These are phyloP conservation scores for Naja naja DNA, from an alignment of 2,113 vertebrate genomes.

Conservation along the genomic window DNA sequence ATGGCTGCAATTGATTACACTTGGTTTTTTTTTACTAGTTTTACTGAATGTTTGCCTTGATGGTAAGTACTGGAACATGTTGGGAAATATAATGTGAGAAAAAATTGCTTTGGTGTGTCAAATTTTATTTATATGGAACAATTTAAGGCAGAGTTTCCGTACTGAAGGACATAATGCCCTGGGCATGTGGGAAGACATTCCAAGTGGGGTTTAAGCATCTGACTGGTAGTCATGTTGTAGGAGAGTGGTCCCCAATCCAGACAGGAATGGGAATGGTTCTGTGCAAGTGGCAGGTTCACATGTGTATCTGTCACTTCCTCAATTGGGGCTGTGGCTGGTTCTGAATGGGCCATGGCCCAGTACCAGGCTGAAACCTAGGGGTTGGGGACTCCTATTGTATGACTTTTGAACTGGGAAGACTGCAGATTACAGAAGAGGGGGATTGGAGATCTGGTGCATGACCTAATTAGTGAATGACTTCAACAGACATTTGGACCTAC, in stretches of 20 bases:
- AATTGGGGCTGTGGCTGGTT: too few relatives aligned
- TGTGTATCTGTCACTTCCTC: too few relatives aligned
- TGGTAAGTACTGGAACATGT: too few relatives aligned
- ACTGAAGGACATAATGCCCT: not conserved
- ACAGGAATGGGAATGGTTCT: too few relatives aligned
- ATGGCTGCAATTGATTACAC: not conserved
- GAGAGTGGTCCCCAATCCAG: too few relatives aligned
- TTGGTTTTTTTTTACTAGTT: not conserved
- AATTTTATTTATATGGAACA: not conserved
- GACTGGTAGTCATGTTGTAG: not conserved
- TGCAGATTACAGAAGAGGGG: not conserved
- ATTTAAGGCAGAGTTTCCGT: not conserved
- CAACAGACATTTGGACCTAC: not conserved
- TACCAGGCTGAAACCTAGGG: too few relatives aligned
- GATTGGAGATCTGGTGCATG: not conserved
- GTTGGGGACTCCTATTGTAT: not conserved
- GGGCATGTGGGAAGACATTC: not conserved
- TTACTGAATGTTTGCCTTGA: not conserved
- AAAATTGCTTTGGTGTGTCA: not conserved
- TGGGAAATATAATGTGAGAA: not conserved
- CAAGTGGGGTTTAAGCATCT: not conserved
- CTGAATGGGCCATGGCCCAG: too few relatives aligned
- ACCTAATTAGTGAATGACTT: not conserved
- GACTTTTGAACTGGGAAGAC: not conserved
- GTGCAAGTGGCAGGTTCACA: too few relatives aligned